A percentile compares a stretch with the other conserved stretches of the same genome.
phyloP scores from a whole-genome alignment of 2,113 vertebrate genomes.

The Oryctolagus cuniculus region DNA sequence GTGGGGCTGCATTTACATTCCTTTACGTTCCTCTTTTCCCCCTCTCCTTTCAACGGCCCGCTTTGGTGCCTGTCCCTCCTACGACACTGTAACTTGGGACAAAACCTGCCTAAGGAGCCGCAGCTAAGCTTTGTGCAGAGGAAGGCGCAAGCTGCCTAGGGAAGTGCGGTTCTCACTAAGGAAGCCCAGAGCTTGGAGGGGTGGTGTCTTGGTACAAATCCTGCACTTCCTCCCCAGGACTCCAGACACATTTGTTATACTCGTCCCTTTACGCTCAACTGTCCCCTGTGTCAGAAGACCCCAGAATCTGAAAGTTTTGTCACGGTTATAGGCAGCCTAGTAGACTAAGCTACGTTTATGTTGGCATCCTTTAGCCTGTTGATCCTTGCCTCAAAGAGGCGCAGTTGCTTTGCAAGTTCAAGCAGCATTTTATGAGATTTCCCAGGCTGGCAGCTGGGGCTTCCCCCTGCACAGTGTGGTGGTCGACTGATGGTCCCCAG shows the following conservation, averaged over 20 bases:
- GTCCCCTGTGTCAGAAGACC: no score
- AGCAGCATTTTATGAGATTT: slow-evolving; percentile 15
- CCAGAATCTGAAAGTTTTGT: neutral
- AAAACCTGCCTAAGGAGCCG: neutral
- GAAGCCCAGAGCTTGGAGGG: neutral
- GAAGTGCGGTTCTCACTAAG: neutral
- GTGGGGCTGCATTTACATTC: neutral
- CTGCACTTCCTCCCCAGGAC: neutral
- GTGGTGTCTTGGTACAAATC: neutral
- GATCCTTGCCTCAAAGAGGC: neutral
- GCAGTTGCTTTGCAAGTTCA: slow-evolving; percentile 24
- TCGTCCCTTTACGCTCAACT: neutral
- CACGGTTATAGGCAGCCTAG: neutral
- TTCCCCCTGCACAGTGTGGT: neutral
- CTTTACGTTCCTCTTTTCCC: slow-evolving; percentile 37
- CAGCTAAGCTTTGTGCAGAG: neutral
- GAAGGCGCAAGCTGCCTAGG: neutral
- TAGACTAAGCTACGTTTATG: neutral
- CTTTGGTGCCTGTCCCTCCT: slow-evolving; percentile 35
- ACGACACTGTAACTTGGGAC: neutral
- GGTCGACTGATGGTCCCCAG: neutral
- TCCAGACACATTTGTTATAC: neutral
- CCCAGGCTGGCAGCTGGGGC: neutral
- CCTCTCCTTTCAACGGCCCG: neutral
- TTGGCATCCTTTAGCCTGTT: neutral